Evolutionary conservation across 2,113 vertebrate genomes (phyloP).

Genomic region (Rhinolophus ferrumequinum): DNA sequence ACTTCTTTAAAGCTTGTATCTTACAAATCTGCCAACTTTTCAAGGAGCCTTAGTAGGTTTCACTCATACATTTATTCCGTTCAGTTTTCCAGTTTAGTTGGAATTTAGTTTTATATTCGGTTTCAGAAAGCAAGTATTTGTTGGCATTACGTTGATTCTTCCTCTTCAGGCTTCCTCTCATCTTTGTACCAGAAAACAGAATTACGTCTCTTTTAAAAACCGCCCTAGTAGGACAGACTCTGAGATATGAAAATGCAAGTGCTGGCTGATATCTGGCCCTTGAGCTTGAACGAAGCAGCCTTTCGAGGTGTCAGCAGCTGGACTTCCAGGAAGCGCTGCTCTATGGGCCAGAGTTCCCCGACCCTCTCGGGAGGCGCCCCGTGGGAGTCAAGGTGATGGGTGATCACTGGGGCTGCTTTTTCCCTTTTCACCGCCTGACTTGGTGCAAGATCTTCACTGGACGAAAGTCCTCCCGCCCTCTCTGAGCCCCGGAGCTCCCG

Average conservation of each 20-base stretch:
- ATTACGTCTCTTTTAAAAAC: not conserved
- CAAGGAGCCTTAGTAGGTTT: not conserved
- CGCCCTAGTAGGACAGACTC: rapidly evolving
- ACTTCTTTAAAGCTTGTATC: not conserved
- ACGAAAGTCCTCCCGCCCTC: not conserved
- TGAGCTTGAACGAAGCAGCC: rapidly evolving
- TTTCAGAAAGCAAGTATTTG: not conserved
- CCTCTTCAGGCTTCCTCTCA: not conserved
- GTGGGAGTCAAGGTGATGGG: not conserved
- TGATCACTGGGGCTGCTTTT: rapidly evolving
- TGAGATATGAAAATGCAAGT: rapidly evolving
- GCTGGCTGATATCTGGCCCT: rapidly evolving
- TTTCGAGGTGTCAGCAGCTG: rapidly evolving
- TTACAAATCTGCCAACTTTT: not conserved
- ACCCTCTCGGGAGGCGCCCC: not conserved
- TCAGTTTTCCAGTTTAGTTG: not conserved
- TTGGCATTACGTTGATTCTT: rapidly evolving
- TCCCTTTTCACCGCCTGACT: rapidly evolving
- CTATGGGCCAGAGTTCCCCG: rapidly evolving
- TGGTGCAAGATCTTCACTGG: rapidly evolving
- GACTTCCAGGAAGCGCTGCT: not conserved
- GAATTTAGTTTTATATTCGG: not conserved
- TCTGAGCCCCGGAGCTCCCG: not conserved
- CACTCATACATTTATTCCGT: not conserved
- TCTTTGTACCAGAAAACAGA: not conserved